These are phyloP conservation scores for Gastracanthus pulcherrimus DNA, from an alignment of 2,888 invertebrate genomes.

Conservation along the genomic window DNA sequence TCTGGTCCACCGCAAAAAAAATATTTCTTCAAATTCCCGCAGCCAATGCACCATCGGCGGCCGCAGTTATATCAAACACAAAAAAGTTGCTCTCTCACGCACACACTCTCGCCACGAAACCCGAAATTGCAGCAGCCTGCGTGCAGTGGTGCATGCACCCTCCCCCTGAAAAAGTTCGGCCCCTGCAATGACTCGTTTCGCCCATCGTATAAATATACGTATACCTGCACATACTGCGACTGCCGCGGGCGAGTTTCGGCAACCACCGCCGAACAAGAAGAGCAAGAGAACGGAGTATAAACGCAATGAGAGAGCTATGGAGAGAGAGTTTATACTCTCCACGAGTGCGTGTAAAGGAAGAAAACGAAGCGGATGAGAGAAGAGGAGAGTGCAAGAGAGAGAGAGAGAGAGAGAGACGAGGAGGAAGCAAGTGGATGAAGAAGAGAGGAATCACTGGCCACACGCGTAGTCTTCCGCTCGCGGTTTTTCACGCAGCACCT, in stretches of 20 bases:
- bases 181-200: slow-evolving; percentile 29
- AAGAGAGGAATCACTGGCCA: slow-evolving; percentile 26
- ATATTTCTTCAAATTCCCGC: background rate
- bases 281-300: no score
- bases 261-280: background rate
- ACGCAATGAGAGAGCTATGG: background rate
- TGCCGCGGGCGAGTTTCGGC: slow-evolving; percentile 42
- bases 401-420: background rate
- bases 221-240: background rate
- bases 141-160: background rate
- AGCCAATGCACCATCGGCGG: background rate
- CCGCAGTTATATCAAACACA: background rate
- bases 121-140: slow-evolving; percentile 6
- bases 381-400: no score
- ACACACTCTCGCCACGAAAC: background rate
- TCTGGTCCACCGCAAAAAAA: background rate
- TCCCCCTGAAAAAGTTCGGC: slow-evolving; percentile 16
- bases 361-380: background rate
- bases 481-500: slow-evolving; percentile 48
- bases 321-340: background rate
- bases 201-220: background rate
- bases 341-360: background rate
- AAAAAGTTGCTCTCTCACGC: background rate
- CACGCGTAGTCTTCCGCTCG: slow-evolving; percentile 53
- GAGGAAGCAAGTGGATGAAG: background rate